Evolutionary conservation across 2,888 invertebrate genomes (phyloP).

Genomic region (Diarsia brunnea): DNA sequence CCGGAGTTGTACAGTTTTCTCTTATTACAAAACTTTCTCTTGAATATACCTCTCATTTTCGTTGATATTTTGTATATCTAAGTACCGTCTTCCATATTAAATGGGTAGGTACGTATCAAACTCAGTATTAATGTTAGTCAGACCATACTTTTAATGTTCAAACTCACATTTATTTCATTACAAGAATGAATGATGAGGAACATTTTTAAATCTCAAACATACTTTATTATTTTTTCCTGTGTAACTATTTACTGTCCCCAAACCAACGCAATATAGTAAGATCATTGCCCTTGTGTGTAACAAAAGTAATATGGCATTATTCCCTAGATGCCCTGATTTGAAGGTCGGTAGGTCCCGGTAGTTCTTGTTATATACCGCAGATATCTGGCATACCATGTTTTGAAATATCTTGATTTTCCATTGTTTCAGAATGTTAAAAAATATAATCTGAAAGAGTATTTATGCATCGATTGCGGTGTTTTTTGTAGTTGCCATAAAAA

Average conservation of each 20-base stretch:
- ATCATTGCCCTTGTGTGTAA: constrained; percentile 19
- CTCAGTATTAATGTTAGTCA: neutral
- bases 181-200: neutral
- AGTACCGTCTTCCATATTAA: neutral
- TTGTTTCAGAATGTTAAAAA: neutral
- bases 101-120: neutral
- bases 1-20: constrained; percentile 24
- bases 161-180: neutral
- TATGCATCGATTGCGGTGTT: neutral
- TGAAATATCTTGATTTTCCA: neutral
- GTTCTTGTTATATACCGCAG: neutral
- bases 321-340: constrained; percentile 24
- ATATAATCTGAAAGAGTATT: no score
- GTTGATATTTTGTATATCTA: neutral
- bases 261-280: constrained; percentile 27
- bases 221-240: neutral
- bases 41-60: neutral
- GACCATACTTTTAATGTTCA: neutral
- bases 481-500: neutral
- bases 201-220: neutral
- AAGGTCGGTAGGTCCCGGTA: neutral
- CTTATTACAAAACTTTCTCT: neutral
- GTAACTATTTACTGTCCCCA: constrained; percentile 9
- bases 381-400: neutral
- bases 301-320: constrained; percentile 27